Conservation (phyloP, 2,113 vertebrate genomes). For the Microcebus ravelobensis region DNA sequence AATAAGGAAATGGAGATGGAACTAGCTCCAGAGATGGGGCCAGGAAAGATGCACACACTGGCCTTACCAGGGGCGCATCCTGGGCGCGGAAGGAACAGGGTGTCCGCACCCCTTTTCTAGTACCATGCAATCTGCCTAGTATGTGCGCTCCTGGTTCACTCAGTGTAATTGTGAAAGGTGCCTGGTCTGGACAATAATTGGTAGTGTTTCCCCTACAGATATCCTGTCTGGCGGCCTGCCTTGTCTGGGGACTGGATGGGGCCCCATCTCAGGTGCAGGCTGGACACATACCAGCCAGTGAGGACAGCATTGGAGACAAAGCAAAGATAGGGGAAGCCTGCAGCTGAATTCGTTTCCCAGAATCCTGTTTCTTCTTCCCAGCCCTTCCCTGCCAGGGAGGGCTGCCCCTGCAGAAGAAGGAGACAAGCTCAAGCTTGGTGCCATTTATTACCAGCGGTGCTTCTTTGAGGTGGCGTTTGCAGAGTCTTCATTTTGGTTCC, state of each 20-base stretch:
- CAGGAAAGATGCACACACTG: neutral
- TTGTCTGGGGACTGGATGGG: neutral
- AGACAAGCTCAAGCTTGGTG: neutral
- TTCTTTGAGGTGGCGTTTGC: neutral
- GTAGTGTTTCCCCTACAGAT: too few species aligned
- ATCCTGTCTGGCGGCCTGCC: neutral
- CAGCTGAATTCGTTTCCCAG: neutral
- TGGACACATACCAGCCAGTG: neutral
- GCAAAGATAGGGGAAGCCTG: too few species aligned
- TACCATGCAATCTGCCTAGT: rapidly evolving
- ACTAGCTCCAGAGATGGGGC: too few species aligned
- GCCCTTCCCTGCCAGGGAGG: neutral
- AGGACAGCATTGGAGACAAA: neutral
- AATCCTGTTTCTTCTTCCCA: neutral
- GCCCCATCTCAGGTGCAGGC: neutral
- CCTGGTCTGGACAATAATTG: rapidly evolving
- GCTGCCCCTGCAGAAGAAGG: neutral
- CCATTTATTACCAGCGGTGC: rapidly evolving
- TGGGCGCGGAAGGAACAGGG: rapidly evolving
- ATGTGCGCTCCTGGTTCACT: neutral
- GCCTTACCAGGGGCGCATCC: neutral
- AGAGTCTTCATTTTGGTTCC: neutral
- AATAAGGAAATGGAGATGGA: neutral
- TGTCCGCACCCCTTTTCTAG: neutral
- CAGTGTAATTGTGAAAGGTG: too few species aligned